Evolutionary conservation across 2,888 invertebrate genomes (phyloP).

Genomic region (Cheilosia vernalis): DNA sequence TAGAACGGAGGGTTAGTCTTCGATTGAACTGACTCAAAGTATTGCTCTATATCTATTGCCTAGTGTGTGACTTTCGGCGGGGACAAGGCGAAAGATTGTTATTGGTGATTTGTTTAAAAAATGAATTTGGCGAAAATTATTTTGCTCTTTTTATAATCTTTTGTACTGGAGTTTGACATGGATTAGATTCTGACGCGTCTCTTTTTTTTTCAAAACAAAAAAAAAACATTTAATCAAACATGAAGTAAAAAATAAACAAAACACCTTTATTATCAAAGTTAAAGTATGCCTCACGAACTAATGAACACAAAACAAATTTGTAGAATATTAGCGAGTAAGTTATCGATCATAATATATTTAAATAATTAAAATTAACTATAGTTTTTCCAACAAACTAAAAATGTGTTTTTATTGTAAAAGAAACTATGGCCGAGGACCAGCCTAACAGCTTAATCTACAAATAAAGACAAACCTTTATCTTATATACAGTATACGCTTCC

Average conservation of each 20-base stretch:
- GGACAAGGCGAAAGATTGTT: constrained; percentile 26
- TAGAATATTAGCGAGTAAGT: constrained; percentile 68
- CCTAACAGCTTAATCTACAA: too few species aligned
- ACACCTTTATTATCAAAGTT: background rate
- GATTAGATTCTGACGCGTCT: constrained; percentile 17
- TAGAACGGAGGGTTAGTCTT: background rate
- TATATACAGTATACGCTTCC: too few species aligned
- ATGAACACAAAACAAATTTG: constrained; percentile 29
- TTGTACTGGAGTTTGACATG: constrained; percentile 6
- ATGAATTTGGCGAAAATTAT: constrained; percentile 6
- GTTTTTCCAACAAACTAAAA: constrained; percentile 57
- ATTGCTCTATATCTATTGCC: constrained; percentile 30
- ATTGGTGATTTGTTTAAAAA: constrained; percentile 27
- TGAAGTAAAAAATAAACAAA: constrained; percentile 22
- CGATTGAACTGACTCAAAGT: constrained; percentile 15
- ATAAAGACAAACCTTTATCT: too few species aligned
- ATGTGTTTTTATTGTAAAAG: constrained; percentile 22
- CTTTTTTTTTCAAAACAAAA: constrained; percentile 12
- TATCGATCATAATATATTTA: constrained; percentile 65
- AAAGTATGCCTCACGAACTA: constrained; percentile 19
- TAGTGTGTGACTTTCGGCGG: constrained; percentile 4
- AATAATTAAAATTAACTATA: constrained; percentile 64
- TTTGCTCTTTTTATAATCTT: background rate
- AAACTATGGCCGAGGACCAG: too few species aligned
- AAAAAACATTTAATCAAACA: constrained; percentile 1